phyloP scores from a whole-genome alignment of 2,113 vertebrate species.

The Melanerpes formicivorus region DNA sequence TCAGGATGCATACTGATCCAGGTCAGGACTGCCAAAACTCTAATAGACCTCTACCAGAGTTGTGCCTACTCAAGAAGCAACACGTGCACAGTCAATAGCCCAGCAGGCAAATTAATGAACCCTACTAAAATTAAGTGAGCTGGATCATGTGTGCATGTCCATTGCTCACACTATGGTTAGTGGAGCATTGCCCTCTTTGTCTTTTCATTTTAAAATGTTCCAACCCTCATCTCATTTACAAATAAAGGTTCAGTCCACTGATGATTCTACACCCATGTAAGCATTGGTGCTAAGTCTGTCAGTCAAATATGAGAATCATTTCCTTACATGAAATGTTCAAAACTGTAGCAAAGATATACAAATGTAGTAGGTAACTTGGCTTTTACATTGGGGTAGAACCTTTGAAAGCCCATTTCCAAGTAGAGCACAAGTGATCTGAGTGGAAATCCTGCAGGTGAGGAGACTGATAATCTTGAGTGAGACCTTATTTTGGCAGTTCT shows the following conservation, averaged over 20 bases:
- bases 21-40: neutral
- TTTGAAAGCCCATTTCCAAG: neutral
- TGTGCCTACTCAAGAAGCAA: neutral
- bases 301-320: no score
- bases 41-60: neutral
- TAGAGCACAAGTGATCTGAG: neutral
- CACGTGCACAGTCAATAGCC: neutral
- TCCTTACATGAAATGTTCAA: neutral
- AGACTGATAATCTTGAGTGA: neutral
- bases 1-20: neutral
- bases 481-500: neutral
- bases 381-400: neutral
- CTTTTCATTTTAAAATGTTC: neutral
- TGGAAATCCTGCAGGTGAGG: neutral
- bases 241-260: neutral
- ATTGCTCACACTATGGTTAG: neutral
- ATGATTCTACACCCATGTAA: neutral
- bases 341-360: neutral
- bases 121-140: neutral
- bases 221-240: neutral
- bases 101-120: neutral
- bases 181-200: accelerated
- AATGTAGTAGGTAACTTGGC: neutral
- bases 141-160: neutral
- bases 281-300: neutral